Base-by-base conservation (phyloP, 1,140 invertebrate species). In the Rhyzopertha dominica region DNA sequence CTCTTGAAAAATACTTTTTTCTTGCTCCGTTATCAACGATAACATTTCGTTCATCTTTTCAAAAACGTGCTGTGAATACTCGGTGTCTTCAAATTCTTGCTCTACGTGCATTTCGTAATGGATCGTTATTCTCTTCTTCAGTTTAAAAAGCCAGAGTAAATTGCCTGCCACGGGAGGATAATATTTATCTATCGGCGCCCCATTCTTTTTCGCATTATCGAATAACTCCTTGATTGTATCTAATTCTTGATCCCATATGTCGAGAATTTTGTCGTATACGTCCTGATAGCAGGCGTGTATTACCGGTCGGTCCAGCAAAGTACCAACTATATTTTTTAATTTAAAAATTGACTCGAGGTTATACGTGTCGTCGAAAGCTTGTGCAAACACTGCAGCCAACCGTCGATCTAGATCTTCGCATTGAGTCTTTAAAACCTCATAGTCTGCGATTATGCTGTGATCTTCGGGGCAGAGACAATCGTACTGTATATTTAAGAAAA, bases 291-390 rank as follows among this genome's bases (percentile, higher is more conserved):
- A 81, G 9, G 74, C 67, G 53, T 78, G 77, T 31, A 93, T 84
- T 13, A 82, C 69, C 3, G 84, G 80, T 22, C 88, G 70, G 18
- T 84, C 78, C 20, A 84, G 70, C 23, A 92, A 68, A 35, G 78
- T 75, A 5, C 85, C 85, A 46, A 84, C 74, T 7, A 88, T 79
- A 68, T 84, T 79, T 28, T 87, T 74, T 25, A 90, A 73, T 61
- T 77, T 77, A 48, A 72, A 75, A 50, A 74, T 71, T 45, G 70
- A 69, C 57, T 87, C 81, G 12, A 85, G 63, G 43, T 82, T 83
- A 40, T 79, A 71, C 55, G 84, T 88, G 56, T 91, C 87, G 40
- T 83, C 79, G 56, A 90, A 84, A 2, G 78, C 85, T 54, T 83
- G 76, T 4, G 77, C 76, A 46, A 90, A 81, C 42, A 90, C 78